A percentile compares a stretch with the other conserved stretches of the same genome.
These are phyloP conservation scores for Drosophila repleta DNA, from an alignment of 1,140 invertebrate genomes.

Conservation along the genomic window DNA sequence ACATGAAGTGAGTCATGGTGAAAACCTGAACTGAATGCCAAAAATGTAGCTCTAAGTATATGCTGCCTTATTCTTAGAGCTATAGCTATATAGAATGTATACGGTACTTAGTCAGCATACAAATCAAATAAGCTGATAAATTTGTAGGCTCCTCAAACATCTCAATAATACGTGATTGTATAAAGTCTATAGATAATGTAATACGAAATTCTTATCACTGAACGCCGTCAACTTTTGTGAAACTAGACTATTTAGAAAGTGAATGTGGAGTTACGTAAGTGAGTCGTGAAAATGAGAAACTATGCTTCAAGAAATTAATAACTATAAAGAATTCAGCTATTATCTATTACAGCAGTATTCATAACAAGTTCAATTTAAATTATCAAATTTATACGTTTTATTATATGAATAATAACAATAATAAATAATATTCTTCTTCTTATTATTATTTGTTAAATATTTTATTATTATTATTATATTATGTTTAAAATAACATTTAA, in stretches of 20 bases:
- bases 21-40: slow-evolving; percentile 29
- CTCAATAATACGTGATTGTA: slow-evolving; percentile 1
- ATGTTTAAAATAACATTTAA: no score
- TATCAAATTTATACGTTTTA: no score
- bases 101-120: slow-evolving; percentile 31
- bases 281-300: no score
- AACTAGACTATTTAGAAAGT: not conserved
- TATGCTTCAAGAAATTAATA: no score
- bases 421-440: no score
- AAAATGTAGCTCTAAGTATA: slow-evolving; percentile 21
- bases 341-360: no score
- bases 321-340: no score
- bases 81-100: not conserved
- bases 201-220: slow-evolving; percentile 8
- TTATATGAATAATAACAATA: no score
- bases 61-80: not conserved
- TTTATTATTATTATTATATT: no score
- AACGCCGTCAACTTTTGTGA: not conserved
- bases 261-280: not conserved
- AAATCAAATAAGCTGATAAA: slow-evolving; percentile 9
- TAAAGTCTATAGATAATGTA: slow-evolving; percentile 1
- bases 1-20: slow-evolving; percentile 35
- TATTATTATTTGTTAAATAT: no score
- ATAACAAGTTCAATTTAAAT: no score
- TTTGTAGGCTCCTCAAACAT: slow-evolving; percentile 4